A percentile compares a stretch with the other conserved stretches of the same genome.
Conservation (phyloP, 2,888 invertebrate genomes). For the Drosophila ustulata region DNA sequence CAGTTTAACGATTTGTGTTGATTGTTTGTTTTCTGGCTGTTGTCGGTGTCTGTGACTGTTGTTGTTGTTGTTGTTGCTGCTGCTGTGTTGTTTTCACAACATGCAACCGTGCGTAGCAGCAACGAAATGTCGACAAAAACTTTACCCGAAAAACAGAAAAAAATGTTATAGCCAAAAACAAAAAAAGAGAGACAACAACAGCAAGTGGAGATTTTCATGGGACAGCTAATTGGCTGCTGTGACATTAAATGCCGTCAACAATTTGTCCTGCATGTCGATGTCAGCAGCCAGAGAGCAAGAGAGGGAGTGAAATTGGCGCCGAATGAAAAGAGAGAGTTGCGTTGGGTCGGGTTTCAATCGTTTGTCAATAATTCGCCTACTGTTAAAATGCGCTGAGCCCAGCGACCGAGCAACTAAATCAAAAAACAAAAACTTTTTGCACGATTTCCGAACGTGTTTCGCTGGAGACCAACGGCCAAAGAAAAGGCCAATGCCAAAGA, state of each 20-base stretch:
- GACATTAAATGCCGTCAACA: conserved; percentile 81
- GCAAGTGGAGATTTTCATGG: conserved; percentile 76
- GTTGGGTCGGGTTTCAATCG: conserved; percentile 28
- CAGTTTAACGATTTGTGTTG: conserved; percentile 83
- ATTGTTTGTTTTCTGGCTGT: conserved; percentile 71
- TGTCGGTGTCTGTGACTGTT: conserved; percentile 41
- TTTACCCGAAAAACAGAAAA: conserved; percentile 49
- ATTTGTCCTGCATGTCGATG: conserved; percentile 81
- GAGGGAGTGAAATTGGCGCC: conserved; percentile 75
- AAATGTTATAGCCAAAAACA: conserved; percentile 42
- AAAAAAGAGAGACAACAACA: conserved; percentile 22
- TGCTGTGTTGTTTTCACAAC: conserved; percentile 53
- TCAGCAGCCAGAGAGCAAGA: conserved; percentile 48
- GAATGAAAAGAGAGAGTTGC: conserved; percentile 71
- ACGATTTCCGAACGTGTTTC: conserved; percentile 76
- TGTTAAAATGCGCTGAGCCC: conserved; percentile 34
- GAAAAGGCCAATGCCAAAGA: conserved; percentile 54
- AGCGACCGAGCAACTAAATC: conserved; percentile 73
- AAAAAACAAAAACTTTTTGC: conserved; percentile 56
- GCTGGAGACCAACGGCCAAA: conserved; percentile 17
- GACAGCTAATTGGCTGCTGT: conserved; percentile 82
- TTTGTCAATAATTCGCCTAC: conserved; percentile 77
- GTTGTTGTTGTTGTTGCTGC: conserved; percentile 31
- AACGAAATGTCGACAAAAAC: conserved; percentile 49
- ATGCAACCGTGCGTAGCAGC: conserved; percentile 76